Evolutionary conservation across 2,113 vertebrate genomes (phyloP).

Genomic region (Eptesicus fuscus): DNA sequence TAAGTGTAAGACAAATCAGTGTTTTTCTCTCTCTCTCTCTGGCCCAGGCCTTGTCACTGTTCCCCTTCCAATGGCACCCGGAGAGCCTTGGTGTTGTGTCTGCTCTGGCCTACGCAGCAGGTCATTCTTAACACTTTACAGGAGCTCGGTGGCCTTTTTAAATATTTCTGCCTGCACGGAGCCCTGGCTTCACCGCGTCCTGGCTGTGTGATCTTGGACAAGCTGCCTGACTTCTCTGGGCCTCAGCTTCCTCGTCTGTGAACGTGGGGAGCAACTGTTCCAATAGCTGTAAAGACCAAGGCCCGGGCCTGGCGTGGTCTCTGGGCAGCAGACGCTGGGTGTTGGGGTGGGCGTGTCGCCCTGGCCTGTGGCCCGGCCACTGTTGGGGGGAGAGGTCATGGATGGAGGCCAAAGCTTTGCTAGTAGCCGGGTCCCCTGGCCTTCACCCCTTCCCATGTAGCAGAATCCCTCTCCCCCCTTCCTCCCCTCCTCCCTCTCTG

Average conservation of each 20-base stretch:
- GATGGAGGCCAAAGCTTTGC: background rate
- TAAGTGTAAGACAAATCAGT: too few species aligned
- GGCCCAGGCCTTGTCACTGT: background rate
- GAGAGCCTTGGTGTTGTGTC: too few species aligned
- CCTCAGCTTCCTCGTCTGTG: background rate
- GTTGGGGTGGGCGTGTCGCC: fast-evolving
- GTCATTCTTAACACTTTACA: background rate
- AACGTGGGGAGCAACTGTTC: background rate
- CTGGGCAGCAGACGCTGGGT: fast-evolving
- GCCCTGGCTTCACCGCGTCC: fast-evolving
- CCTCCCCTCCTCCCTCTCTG: too few species aligned
- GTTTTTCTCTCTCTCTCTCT: too few species aligned
- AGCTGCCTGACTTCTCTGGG: background rate
- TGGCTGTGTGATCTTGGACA: background rate
- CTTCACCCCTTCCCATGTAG: background rate
- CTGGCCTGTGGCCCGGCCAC: fast-evolving
- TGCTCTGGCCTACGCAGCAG: background rate
- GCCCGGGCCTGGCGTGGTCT: background rate
- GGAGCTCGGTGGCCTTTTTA: fast-evolving
- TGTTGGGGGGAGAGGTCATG: background rate
- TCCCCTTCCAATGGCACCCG: fast-evolving
- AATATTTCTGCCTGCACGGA: background rate
- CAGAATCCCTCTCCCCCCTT: background rate
- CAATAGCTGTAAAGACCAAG: fast-evolving
- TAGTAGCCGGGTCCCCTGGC: background rate